Evolutionary conservation across 2,113 vertebrate species (phyloP), one percentile per base, ranked within the genome.

Genomic region (Crotophaga sulcirostris): DNA sequence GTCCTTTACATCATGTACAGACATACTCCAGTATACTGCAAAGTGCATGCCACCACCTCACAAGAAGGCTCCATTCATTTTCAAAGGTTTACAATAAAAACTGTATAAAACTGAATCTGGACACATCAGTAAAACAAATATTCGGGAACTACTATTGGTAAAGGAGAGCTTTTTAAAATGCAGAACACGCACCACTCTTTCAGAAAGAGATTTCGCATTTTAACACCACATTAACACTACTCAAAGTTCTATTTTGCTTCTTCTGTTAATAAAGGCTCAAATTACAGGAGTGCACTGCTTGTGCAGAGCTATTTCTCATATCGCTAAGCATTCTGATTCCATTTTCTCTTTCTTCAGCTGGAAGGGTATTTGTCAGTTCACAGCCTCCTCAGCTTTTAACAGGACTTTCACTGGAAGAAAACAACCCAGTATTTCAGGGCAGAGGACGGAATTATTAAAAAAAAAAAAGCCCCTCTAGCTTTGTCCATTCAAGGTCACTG

Each of bases 401-500:
- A 92, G 89, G 91, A 93, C 74, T 87, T 89, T 80, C 93, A 87
- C 36, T 34, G 51, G 36, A 95, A 92, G 80, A 96, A 97, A 96
- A 97, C 55, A 95, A 93, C 12, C 19, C 47, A 74, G 80, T 76
- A 91, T 91, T 95, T 93, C 94, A 96, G 90, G 87, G 80, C 85
- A 96, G 88, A 96, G 74, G 54, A 96, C 70, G 73, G 47, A 84
- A 90, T 58, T 40, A n/a, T n/a, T n/a, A n/a, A n/a, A n/a, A n/a
- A n/a, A n/a, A n/a, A n/a, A n/a, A n/a, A 70, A 97, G 72, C 54
- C 80, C 74, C 94, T 90, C 49, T 28, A 63, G 63, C 56, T 84
- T 63, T 77, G 47, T 83, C 49, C 70, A 67, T 59, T 97, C 96
- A 98, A 98, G 97, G 97, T 98, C 97, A 97, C 56, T 92, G 86